Conservation (phyloP, 2,888 invertebrate genomes). For the Adelognathus sp. region DNA sequence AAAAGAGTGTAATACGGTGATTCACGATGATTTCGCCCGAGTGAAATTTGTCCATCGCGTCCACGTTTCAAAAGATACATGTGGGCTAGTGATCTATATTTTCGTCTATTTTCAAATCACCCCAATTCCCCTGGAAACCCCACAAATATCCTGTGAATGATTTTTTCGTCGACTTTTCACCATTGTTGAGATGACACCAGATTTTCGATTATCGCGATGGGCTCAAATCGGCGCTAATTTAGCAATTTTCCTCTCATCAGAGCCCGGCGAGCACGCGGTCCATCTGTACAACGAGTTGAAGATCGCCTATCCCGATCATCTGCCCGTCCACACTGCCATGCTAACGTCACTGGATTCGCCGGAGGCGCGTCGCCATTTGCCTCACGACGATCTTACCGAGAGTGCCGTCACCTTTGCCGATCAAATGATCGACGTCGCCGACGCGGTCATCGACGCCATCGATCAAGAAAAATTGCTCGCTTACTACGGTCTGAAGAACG, state of each 20-base stretch:
- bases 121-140: too few relatives aligned
- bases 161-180: too few relatives aligned
- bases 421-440: constrained; percentile 85
- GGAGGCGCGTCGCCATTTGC: constrained; percentile 81
- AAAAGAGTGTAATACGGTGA: too few relatives aligned
- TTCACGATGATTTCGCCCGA: too few relatives aligned
- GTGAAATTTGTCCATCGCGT: too few relatives aligned
- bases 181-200: background rate
- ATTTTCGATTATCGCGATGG: background rate
- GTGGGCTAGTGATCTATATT: too few relatives aligned
- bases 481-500: constrained; percentile 92
- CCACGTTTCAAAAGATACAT: too few relatives aligned
- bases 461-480: constrained; percentile 91
- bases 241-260: constrained; percentile 62
- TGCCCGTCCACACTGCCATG: constrained; percentile 90
- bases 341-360: constrained; percentile 89
- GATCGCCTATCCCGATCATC: constrained; percentile 87
- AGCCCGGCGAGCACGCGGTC: constrained; percentile 86
- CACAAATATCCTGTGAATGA: too few relatives aligned
- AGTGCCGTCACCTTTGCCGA: constrained; percentile 77
- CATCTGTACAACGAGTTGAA: constrained; percentile 89
- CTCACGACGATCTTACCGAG: constrained; percentile 78
- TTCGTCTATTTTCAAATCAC: background rate
- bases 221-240: background rate
- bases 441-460: constrained; percentile 87